Evolutionary conservation across 2,888 invertebrate species (phyloP).

Genomic region (Pocota personata): DNA sequence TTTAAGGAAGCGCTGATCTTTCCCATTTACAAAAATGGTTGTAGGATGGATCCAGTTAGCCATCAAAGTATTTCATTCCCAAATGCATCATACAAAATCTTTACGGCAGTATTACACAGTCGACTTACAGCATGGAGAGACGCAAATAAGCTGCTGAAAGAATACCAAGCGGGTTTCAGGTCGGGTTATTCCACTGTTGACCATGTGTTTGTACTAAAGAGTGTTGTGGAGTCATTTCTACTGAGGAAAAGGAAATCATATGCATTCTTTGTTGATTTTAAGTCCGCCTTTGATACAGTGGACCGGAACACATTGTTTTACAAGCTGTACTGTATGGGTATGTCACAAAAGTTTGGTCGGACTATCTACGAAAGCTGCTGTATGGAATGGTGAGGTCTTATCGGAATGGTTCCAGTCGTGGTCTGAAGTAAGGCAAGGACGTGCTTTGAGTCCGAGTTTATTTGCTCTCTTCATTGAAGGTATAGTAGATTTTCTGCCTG

Average conservation of each 20-base stretch:
- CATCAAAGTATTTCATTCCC: not conserved
- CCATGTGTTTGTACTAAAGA: not conserved
- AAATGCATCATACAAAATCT: not conserved
- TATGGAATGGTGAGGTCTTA: not conserved
- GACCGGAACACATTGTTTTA: not conserved
- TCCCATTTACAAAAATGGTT: not conserved
- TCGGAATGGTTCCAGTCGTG: not conserved
- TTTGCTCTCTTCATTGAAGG: not conserved
- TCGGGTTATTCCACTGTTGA: not conserved
- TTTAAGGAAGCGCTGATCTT: not conserved
- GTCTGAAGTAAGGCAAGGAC: not conserved
- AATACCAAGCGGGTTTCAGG: not conserved
- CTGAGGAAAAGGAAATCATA: not conserved
- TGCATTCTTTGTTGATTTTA: conserved; percentile 10
- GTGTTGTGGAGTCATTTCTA: not conserved
- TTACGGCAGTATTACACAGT: not conserved
- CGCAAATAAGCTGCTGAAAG: not conserved
- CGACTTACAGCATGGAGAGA: not conserved
- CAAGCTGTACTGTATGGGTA: not conserved
- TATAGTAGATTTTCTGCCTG: not conserved
- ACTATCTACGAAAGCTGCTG: not conserved
- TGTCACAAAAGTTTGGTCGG: not conserved
- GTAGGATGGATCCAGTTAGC: not conserved
- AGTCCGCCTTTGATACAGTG: not conserved
- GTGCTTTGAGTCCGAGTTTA: not conserved